These are phyloP conservation scores for Phaethornis superciliosus DNA, from an alignment of 2,113 vertebrate genomes.

Conservation along the genomic window DNA sequence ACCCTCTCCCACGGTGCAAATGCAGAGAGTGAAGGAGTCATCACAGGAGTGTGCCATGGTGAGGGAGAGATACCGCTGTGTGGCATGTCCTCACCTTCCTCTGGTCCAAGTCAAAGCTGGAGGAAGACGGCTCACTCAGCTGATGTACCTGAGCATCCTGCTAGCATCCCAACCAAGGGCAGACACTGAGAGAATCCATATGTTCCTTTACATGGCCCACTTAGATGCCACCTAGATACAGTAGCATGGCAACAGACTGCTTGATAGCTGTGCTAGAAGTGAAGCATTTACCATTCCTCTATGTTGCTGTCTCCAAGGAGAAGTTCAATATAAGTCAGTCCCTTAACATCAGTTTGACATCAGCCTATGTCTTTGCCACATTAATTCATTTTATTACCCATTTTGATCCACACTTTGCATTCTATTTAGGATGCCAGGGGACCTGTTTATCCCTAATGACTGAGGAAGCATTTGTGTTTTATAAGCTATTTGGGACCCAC, in stretches of 20 bases:
- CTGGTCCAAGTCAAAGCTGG: not conserved
- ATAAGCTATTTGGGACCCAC: slow-evolving; percentile 56
- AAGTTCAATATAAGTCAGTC: slow-evolving; percentile 50
- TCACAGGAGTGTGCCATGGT: not conserved
- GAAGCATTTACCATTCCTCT: not conserved
- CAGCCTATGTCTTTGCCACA: slow-evolving; percentile 55
- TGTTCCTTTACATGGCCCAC: not conserved
- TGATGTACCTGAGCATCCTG: not conserved
- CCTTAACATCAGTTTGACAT: slow-evolving; percentile 53
- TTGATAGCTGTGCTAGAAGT: slow-evolving; percentile 5
- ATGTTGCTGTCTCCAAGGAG: slow-evolving; percentile 42
- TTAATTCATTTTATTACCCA: slow-evolving; percentile 64
- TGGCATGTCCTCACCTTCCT: not conserved
- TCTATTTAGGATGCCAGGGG: slow-evolving; percentile 46
- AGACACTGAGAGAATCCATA: not conserved
- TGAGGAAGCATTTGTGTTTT: slow-evolving; percentile 65
- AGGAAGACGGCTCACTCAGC: not conserved
- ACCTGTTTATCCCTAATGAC: slow-evolving; percentile 59
- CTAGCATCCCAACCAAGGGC: not conserved
- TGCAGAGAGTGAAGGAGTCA: not conserved
- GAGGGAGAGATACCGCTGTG: not conserved
- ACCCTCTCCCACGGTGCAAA: not conserved
- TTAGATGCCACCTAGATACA: slow-evolving; percentile 37
- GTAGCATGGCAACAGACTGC: slow-evolving; percentile 51
- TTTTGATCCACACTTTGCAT: slow-evolving; percentile 44